These are phyloP conservation scores for Sitophilus oryzae DNA, from an alignment of 1,140 invertebrate genomes.

Conservation along the genomic window DNA sequence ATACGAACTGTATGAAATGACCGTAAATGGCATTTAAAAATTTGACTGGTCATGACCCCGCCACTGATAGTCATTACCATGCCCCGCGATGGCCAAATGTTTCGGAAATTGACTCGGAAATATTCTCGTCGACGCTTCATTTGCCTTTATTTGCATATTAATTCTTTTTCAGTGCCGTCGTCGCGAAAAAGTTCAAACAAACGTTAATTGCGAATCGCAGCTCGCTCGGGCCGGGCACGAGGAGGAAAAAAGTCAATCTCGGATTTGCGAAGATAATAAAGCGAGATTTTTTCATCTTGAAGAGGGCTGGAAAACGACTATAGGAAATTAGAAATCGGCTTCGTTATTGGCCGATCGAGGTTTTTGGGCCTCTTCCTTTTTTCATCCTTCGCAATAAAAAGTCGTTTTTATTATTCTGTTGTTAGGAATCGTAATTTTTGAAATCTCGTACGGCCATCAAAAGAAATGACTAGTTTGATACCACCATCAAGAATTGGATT, in stretches of 20 bases:
- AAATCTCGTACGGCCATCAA: no score
- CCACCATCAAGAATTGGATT: no score
- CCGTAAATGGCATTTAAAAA: no score
- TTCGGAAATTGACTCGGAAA: conserved; percentile 37
- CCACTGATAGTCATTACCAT: conserved; percentile 6
- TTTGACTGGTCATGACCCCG: no score
- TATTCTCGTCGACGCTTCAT: conserved; percentile 32
- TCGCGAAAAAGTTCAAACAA: conserved; percentile 19
- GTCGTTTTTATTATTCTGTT: no score
- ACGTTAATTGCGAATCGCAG: conserved; percentile 20
- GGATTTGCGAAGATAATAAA: conserved; percentile 13
- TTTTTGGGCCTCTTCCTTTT: no score
- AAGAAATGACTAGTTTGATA: no score
- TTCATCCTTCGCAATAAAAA: no score
- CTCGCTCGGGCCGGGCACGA: background rate
- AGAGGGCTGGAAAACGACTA: background rate
- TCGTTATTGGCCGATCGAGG: background rate
- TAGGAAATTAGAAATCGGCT: background rate
- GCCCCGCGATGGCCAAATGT: conserved; percentile 30
- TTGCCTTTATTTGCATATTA: conserved; percentile 36
- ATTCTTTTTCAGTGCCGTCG: conserved; percentile 24
- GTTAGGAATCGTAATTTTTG: no score
- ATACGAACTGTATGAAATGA: no score
- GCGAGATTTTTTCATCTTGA: conserved; percentile 4
- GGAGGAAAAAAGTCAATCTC: conserved; percentile 21